phyloP scores from a whole-genome alignment of 2,113 vertebrate genomes.

The Mesembrinibis cayennensis region DNA sequence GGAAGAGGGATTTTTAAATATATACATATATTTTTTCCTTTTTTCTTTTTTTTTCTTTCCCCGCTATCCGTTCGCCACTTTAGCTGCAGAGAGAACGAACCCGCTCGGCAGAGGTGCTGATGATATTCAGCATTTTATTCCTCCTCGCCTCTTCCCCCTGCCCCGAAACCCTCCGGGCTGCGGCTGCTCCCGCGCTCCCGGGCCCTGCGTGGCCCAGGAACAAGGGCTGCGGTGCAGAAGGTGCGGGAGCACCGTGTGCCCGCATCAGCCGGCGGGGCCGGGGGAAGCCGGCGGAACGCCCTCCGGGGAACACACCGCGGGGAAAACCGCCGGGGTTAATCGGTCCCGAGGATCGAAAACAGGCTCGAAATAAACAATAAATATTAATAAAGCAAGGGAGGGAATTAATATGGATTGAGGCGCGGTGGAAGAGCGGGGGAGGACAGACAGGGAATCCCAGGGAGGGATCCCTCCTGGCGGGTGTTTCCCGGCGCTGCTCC shows the following conservation, averaged over 20 bases:
- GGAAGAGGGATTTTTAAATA: background rate
- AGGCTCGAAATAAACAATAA: background rate
- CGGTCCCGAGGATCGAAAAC: background rate
- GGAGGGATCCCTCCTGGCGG: background rate
- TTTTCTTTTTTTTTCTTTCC: background rate
- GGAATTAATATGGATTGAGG: background rate
- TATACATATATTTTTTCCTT: background rate
- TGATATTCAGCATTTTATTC: background rate
- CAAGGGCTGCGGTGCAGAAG: background rate
- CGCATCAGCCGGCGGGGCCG: no score
- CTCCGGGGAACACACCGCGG: background rate
- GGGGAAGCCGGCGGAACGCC: background rate
- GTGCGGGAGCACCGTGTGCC: background rate
- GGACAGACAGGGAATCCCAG: background rate
- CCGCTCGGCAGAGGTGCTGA: background rate
- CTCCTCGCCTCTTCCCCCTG: background rate
- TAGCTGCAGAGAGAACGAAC: background rate
- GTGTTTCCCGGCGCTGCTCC: background rate
- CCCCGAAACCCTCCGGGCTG: background rate
- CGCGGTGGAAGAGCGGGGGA: background rate
- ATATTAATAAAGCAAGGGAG: background rate
- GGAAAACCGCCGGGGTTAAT: background rate
- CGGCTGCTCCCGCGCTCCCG: background rate
- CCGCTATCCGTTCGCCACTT: background rate
- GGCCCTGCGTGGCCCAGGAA: background rate